Evolutionary conservation across 2,888 invertebrate genomes (phyloP).

Genomic region (Notodonta dromedarius): DNA sequence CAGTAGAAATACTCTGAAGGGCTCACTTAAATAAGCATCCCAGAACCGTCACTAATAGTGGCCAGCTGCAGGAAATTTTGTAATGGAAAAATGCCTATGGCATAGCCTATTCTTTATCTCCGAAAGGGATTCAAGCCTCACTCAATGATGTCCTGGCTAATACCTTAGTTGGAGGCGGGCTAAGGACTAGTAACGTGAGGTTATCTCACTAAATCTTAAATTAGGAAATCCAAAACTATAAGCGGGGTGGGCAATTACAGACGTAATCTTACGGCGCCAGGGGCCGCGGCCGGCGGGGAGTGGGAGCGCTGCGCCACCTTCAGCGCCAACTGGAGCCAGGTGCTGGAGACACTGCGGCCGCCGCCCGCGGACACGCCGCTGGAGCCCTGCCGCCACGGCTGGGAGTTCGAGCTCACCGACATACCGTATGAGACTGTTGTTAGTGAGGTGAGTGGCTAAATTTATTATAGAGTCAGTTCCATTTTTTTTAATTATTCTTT

Average conservation of each 20-base stretch:
- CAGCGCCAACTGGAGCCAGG: constrained; percentile 70
- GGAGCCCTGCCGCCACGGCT: constrained; percentile 62
- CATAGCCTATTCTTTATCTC: too few species aligned
- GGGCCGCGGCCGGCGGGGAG: constrained; percentile 43
- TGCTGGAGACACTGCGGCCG: constrained; percentile 61
- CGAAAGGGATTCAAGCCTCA: too few species aligned
- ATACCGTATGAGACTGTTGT: constrained; percentile 75
- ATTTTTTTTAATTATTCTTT: too few species aligned
- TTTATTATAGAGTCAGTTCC: background rate
- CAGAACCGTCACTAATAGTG: too few species aligned
- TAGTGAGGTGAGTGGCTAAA: constrained; percentile 60
- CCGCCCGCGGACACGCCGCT: constrained; percentile 57
- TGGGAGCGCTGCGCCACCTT: constrained; percentile 71
- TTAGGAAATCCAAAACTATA: background rate
- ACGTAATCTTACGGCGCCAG: constrained; percentile 68
- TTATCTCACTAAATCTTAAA: too few species aligned
- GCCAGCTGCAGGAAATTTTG: too few species aligned
- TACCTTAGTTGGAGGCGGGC: too few species aligned
- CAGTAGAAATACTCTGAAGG: too few species aligned
- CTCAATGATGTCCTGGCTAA: too few species aligned
- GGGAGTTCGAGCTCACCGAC: constrained; percentile 73
- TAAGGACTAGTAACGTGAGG: too few species aligned
- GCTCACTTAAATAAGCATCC: too few species aligned
- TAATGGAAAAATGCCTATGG: too few species aligned
- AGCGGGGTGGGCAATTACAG: constrained; percentile 44